A percentile compares a stretch with the other conserved stretches of the same genome.
Conservation (phyloP, 1,140 invertebrate genomes). For the Adelges cooleyi region DNA sequence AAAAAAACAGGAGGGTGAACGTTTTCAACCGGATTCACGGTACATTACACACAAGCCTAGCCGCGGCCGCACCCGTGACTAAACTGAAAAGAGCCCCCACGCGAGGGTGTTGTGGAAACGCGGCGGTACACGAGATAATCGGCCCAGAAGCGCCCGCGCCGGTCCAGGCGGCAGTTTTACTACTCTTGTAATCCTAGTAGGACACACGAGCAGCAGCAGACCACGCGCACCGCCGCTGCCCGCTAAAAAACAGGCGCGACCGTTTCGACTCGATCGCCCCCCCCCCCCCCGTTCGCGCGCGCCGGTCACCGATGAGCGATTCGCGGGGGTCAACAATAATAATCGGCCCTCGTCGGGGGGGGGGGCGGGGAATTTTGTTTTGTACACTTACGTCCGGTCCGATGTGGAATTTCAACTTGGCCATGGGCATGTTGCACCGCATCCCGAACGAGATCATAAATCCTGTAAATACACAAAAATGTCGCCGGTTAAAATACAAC, state of each 20-base stretch:
- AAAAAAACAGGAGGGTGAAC: not conserved
- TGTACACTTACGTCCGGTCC: not conserved
- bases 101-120: not conserved
- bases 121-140: not conserved
- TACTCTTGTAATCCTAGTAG: no score
- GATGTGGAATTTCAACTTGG: slow-evolving; percentile 56
- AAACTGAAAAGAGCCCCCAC: slow-evolving; percentile 5
- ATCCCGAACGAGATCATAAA: slow-evolving; percentile 91
- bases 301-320: no score
- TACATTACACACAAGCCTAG: not conserved
- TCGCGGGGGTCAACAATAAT: not conserved
- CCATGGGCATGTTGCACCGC: slow-evolving; percentile 93
- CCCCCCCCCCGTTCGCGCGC: no score
- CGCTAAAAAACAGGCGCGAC: no score
- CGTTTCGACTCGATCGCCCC: no score
- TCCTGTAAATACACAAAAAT: slow-evolving; percentile 40
- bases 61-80: not conserved
- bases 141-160: not conserved
- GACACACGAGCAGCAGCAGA: no score
- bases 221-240: no score
- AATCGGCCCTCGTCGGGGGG: no score
- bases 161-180: no score
- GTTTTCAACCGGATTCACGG: slow-evolving; percentile 25
- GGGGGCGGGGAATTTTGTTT: no score
- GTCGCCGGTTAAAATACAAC: no score